A percentile compares a stretch with the other conserved stretches of the same genome.
Evolutionary conservation across 2,113 vertebrate species (phyloP).

Genomic region (Clarias gariepinus): DNA sequence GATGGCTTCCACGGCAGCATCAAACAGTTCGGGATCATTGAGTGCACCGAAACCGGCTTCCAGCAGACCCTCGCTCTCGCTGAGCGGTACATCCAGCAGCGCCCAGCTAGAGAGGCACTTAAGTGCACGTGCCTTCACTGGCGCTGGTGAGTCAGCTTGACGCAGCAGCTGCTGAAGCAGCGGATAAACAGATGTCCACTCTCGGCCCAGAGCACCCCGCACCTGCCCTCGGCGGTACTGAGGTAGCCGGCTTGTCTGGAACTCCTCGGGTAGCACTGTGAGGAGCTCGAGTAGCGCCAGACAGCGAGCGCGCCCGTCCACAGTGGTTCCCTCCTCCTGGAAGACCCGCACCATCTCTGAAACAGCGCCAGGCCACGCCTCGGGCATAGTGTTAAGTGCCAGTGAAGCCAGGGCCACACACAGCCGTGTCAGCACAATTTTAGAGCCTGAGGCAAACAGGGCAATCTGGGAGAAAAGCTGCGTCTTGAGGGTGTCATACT

Average conservation of each 20-base stretch:
- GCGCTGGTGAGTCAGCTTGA: conserved; percentile 88
- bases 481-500: conserved; percentile 93
- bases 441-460: conserved; percentile 91
- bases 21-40: conserved; percentile 93
- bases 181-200: conserved; percentile 90
- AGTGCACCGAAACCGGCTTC: conserved; percentile 91
- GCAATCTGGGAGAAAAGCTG: conserved; percentile 98
- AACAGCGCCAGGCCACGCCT: conserved; percentile 93
- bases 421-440: conserved; percentile 96
- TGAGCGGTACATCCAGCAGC: conserved; percentile 91
- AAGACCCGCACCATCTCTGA: conserved; percentile 97
- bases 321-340: conserved; percentile 90
- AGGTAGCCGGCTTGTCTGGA: conserved; percentile 95
- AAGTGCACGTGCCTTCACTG: conserved; percentile 94
- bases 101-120: conserved; percentile 99
- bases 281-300: conserved; percentile 93
- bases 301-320: conserved; percentile 91
- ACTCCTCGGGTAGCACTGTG: conserved; percentile 96
- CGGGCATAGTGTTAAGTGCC: conserved; percentile 97
- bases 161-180: conserved; percentile 92
- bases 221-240: conserved; percentile 95
- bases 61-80: conserved; percentile 91
- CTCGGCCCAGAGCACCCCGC: conserved; percentile 86
- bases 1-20: conserved; percentile 94
- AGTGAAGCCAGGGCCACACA: conserved; percentile 95